These are phyloP conservation scores for Ophion ventricosus DNA, from an alignment of 2,888 invertebrate species.

Conservation along the genomic window DNA sequence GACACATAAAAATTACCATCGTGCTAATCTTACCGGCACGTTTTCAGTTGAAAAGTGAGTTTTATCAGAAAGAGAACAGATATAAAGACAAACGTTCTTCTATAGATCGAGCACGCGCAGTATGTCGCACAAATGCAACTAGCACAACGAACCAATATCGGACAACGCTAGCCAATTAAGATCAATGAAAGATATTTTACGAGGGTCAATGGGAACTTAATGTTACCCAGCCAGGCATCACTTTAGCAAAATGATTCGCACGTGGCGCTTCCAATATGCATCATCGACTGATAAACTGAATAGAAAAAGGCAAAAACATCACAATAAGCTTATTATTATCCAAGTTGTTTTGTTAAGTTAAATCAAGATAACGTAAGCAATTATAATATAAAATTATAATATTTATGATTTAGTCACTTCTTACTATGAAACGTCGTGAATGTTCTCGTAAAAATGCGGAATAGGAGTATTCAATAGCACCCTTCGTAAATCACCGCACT, in stretches of 20 bases:
- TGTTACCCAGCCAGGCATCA: conserved; percentile 30
- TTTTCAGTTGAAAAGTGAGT: no score
- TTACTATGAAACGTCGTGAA: no score
- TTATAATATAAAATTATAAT: no score
- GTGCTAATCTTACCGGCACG: no score
- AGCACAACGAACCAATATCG: conserved; percentile 37
- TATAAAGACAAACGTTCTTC: no score
- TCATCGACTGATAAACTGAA: conserved; percentile 20
- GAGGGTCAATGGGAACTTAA: conserved; percentile 61
- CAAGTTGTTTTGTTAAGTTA: not conserved
- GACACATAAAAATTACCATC: no score
- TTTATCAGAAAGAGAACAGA: no score
- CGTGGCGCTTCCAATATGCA: conserved; percentile 15
- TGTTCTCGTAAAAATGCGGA: no score
- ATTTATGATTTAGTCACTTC: no score
- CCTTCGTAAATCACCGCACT: no score
- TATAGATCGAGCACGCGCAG: conserved; percentile 4
- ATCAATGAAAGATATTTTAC: conserved; percentile 58
- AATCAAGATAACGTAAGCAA: no score
- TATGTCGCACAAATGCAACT: not conserved
- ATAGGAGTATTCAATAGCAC: no score
- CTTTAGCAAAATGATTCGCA: conserved; percentile 43
- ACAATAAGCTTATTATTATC: not conserved
- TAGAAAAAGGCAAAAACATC: not conserved
- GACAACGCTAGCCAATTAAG: conserved; percentile 53